Base-by-base conservation (phyloP, 2,113 vertebrate genomes). In the Chascanopsetta lugubris region DNA sequence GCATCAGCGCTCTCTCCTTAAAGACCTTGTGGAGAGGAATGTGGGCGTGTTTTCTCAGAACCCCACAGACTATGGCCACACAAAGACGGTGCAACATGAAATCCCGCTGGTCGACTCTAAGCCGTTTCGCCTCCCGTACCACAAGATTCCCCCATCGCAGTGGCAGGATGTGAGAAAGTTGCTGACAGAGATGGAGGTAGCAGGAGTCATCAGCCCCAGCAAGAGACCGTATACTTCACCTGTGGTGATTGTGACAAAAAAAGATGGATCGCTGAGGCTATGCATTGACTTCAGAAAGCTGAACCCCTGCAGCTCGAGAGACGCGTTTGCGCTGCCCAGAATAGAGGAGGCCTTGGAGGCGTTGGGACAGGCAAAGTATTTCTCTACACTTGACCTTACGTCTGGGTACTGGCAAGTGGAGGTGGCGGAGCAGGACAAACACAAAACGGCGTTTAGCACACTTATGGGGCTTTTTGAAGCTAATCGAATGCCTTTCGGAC, bases 81-180 rank as follows among this genome's bases (percentile, higher is more conserved):
- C 57, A 43, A 61, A 62, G 0, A 78, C 63, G 0, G 57, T 62
- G 5, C 48, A 61, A 6, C 61, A 77, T 0, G 34, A 77, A 21
- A 27, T 77, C 5, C 61, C 74, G 2, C 49, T 71, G 61, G 43
- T 61, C 1, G 38, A 62, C 1, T 30, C 55, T 1, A 48, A 25
- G 21, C 62, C 68, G 0, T 67, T 72, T 20, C 13, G 11, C 0
- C 57, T 78, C 0, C 61, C 62, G 1, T 57, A 72, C 8, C 6
- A 11, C 5, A 72, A 61, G 20, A 72, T 72, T 0, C 63, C 62
- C n/a, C 24, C 36, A 15, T 11, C 8, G 57, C 69, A 78, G 50
- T 78, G 57, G 45, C 50, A 67, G 0, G 69, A 67, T 8, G 36
- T 68, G 0, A 43, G 32, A 0, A 12, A 1, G 3, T 0, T 77